These are phyloP conservation scores for Bettongia penicillata DNA, from an alignment of 2,113 vertebrate species.

Conservation along the genomic window DNA sequence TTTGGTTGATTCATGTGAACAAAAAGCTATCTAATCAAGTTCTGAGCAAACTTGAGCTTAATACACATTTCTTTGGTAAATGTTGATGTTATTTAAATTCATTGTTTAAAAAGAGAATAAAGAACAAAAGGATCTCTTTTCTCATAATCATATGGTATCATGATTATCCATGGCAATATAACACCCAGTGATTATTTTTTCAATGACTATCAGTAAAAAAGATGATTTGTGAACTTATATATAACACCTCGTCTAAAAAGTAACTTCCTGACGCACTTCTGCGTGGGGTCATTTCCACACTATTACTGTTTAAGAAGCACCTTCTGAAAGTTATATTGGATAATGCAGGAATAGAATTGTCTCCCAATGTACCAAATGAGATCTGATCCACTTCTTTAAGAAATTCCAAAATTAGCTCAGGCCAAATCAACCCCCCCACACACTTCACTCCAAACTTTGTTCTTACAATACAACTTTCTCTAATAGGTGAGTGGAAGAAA, in stretches of 20 bases:
- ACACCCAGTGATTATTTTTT: not conserved
- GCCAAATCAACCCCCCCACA: not conserved
- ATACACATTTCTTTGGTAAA: conserved; percentile 11
- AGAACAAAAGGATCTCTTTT: not conserved
- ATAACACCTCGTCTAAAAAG: not conserved
- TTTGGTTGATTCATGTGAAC: not conserved
- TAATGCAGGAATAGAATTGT: not conserved
- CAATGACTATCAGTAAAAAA: not conserved
- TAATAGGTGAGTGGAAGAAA: not conserved
- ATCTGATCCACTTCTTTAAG: not conserved
- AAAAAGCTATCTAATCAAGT: not conserved
- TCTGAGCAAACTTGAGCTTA: not conserved
- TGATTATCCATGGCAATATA: not conserved
- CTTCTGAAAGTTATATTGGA: not conserved
- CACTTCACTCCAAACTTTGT: not conserved
- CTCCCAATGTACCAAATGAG: not conserved
- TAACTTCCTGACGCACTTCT: not conserved
- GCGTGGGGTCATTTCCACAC: not conserved
- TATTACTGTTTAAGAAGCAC: not conserved
- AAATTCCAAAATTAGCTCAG: not conserved
- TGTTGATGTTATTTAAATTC: not conserved
- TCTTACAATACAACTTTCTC: not conserved
- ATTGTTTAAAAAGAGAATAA: not conserved
- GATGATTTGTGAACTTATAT: not conserved
- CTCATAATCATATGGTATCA: not conserved